Percentiles rank a stretch among this genome's conserved stretches.
Evolutionary conservation across 1,140 invertebrate genomes (phyloP).

Genomic region (Teleopsis dalmanni): DNA sequence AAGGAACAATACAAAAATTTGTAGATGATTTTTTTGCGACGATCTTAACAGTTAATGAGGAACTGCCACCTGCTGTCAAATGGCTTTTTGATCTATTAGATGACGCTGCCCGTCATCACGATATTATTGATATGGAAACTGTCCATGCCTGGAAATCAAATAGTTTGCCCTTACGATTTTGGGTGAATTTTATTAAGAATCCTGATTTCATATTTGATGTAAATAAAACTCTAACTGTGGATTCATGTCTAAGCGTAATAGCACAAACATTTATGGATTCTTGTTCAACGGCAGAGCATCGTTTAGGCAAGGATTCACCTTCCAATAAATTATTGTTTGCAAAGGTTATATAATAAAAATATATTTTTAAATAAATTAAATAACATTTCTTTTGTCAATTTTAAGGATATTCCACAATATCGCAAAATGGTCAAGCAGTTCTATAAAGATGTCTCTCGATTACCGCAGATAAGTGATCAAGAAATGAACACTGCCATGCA

Average conservation of each 20-base stretch:
- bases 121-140: constrained; percentile 80
- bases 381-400: constrained; percentile 6
- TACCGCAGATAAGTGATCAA: constrained; percentile 85
- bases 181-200: constrained; percentile 97
- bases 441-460: constrained; percentile 73
- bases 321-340: constrained; percentile 92
- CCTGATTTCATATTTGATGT: constrained; percentile 96
- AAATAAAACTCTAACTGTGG: constrained; percentile 84
- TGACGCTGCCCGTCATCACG: constrained; percentile 76
- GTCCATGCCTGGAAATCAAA: constrained; percentile 96
- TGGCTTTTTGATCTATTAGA: constrained; percentile 94
- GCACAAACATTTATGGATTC: constrained; percentile 96
- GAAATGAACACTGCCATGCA: constrained; percentile 89
- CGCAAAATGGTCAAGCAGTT: constrained; percentile 80
- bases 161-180: constrained; percentile 86
- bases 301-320: constrained; percentile 88
- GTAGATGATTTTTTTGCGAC: constrained; percentile 91
- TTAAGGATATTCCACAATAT: constrained; percentile 77
- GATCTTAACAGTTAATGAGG: constrained; percentile 80
- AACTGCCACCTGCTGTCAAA: constrained; percentile 85
- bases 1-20: constrained; percentile 94
- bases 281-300: constrained; percentile 80
- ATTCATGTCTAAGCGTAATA: constrained; percentile 88
- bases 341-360: constrained; percentile 50
- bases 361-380: constrained; percentile 5